These are phyloP conservation scores for Trinorchestia longiramus DNA, from an alignment of 1,140 invertebrate genomes.

Conservation along the genomic window DNA sequence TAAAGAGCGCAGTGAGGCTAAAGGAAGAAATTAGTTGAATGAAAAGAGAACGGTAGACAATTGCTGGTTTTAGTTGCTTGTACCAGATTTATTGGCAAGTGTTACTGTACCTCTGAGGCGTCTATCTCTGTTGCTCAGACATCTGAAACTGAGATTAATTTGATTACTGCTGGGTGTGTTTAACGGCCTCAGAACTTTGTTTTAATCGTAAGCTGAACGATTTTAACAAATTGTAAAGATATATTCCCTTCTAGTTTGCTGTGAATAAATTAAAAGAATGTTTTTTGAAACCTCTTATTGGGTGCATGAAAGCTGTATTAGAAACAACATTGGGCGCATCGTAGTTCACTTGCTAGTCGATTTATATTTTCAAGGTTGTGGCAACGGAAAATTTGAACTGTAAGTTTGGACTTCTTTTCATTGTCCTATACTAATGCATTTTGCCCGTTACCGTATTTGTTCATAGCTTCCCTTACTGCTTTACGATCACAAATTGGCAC, in stretches of 20 bases:
- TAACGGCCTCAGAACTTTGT: too few species aligned
- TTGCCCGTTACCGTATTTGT: background rate
- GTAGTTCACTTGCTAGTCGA: background rate
- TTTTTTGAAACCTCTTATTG: background rate
- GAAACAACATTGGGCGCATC: background rate
- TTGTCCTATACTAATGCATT: background rate
- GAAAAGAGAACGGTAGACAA: background rate
- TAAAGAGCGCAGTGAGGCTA: background rate
- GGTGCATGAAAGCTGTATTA: background rate
- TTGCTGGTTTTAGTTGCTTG: background rate
- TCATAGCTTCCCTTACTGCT: background rate
- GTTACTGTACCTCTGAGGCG: background rate
- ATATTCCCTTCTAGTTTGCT: background rate
- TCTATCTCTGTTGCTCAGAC: background rate
- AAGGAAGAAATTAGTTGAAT: background rate
- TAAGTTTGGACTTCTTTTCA: background rate
- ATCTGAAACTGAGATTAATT: background rate
- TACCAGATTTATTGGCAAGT: background rate
- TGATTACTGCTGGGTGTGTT: background rate
- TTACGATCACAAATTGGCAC: background rate
- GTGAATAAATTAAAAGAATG: background rate
- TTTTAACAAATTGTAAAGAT: background rate
- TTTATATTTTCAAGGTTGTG: background rate
- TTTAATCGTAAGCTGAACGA: background rate
- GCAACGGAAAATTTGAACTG: background rate